phyloP scores from a whole-genome alignment of 2,797 vertebrate species.

The Discoglossus pictus region DNA sequence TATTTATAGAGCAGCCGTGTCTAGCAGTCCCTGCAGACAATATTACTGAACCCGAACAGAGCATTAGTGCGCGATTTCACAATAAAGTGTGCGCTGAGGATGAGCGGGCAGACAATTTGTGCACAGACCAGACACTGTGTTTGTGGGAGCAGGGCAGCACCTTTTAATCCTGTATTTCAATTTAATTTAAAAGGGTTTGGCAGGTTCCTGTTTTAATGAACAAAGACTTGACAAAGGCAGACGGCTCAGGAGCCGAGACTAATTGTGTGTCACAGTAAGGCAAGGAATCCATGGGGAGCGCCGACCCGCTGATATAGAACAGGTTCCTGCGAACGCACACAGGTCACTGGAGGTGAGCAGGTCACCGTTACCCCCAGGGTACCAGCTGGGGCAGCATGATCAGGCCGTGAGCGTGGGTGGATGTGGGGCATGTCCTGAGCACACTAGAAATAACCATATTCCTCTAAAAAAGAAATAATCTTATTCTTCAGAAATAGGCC shows the following conservation, averaged over 20 bases:
- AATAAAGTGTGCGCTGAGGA: slow-evolving; percentile 10
- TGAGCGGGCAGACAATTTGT: slow-evolving; percentile 11
- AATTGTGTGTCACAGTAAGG: slow-evolving; percentile 35
- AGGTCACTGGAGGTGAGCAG: slow-evolving; percentile 27
- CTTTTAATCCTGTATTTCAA: slow-evolving; percentile 50
- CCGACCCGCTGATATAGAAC: slow-evolving; percentile 44
- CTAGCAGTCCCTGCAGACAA: slow-evolving; percentile 10
- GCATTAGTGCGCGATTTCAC: slow-evolving; percentile 31
- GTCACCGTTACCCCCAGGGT: slow-evolving; percentile 49
- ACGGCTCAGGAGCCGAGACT: slow-evolving; percentile 35
- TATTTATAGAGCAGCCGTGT: not conserved
- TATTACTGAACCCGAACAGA: slow-evolving; percentile 12
- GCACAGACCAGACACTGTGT: slow-evolving; percentile 24
- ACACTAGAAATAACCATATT: no score
- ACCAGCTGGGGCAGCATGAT: slow-evolving; percentile 30
- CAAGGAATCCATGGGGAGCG: not conserved
- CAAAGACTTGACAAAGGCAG: slow-evolving; percentile 44
- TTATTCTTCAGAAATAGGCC: no score
- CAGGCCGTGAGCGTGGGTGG: slow-evolving; percentile 21
- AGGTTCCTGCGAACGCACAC: slow-evolving; percentile 31
- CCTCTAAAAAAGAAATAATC: no score
- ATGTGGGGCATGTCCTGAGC: slow-evolving; percentile 30
- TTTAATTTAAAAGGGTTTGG: slow-evolving; percentile 44
- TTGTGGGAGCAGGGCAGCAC: slow-evolving; percentile 38
- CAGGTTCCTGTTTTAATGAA: slow-evolving; percentile 45